Evolutionary conservation across 2,113 vertebrate species (phyloP).

Genomic region (Pimephales promelas): DNA sequence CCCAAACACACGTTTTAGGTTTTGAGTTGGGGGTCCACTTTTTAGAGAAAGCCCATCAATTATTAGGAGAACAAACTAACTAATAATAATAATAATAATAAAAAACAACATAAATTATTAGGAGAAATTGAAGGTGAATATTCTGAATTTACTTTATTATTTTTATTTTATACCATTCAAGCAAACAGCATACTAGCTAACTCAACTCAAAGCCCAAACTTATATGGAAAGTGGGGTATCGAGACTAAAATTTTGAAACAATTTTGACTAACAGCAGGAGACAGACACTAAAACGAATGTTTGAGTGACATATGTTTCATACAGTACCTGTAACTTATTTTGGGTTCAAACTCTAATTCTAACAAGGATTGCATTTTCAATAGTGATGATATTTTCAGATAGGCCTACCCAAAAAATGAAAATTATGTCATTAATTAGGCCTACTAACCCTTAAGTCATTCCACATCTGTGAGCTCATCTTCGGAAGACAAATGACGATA

Average conservation of each 20-base stretch:
- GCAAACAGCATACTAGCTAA: background rate
- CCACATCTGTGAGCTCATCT: too few relatives aligned
- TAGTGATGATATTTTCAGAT: too few relatives aligned
- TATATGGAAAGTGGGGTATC: background rate
- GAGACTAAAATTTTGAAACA: background rate
- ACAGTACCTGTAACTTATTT: background rate
- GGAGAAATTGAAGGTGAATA: background rate
- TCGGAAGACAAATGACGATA: too few relatives aligned
- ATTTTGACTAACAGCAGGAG: background rate
- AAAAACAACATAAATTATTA: too few relatives aligned
- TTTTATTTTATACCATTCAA: too few relatives aligned
- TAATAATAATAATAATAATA: too few relatives aligned
- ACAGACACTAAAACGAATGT: too few relatives aligned
- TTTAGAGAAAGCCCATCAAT: background rate
- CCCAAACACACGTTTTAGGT: conserved; percentile 16
- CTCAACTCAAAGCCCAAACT: background rate
- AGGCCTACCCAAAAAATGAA: too few relatives aligned
- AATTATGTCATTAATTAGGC: too few relatives aligned
- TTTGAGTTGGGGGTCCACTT: background rate
- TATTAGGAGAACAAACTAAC: background rate
- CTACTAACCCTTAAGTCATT: too few relatives aligned
- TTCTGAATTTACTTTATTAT: background rate
- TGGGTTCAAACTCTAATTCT: background rate
- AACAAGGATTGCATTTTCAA: too few relatives aligned
- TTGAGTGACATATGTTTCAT: background rate